Evolutionary conservation across 2,888 invertebrate genomes (phyloP).

Genomic region (Ormyrus thymus): DNA sequence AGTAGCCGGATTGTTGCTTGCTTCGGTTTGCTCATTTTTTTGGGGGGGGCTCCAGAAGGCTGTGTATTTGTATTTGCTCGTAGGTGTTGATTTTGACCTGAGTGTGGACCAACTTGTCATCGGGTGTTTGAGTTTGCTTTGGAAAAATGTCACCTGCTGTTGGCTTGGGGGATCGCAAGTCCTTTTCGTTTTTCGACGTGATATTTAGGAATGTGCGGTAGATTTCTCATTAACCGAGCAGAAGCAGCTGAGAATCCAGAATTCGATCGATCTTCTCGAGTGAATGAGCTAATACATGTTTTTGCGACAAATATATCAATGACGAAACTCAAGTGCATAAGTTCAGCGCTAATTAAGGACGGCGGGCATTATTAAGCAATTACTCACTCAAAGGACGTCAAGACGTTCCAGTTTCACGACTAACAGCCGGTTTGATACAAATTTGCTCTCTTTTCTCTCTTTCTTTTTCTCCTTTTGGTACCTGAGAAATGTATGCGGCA

Average conservation of each 20-base stretch:
- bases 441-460: conserved; percentile 3
- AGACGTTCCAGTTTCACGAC: conserved; percentile 31
- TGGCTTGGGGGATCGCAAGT: no score
- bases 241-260: no score
- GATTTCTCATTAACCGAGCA: no score
- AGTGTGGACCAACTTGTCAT: not conserved
- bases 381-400: conserved; percentile 35
- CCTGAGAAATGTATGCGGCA: not conserved
- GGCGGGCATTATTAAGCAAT: not conserved
- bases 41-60: no score
- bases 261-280: no score
- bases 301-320: not conserved
- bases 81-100: no score
- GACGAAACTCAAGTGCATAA: conserved; percentile 26
- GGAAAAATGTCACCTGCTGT: no score
- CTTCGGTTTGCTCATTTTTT: not conserved
- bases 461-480: not conserved
- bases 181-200: no score
- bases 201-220: no score
- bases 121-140: no score
- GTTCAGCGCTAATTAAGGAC: conserved; percentile 36
- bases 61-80: no score
- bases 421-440: conserved; percentile 22
- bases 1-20: conserved; percentile 6
- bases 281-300: no score